Percentiles rank a stretch among this genome's conserved stretches.
Evolutionary conservation across 2,113 vertebrate species (phyloP).

Genomic region (Ramphastos sulfuratus): DNA sequence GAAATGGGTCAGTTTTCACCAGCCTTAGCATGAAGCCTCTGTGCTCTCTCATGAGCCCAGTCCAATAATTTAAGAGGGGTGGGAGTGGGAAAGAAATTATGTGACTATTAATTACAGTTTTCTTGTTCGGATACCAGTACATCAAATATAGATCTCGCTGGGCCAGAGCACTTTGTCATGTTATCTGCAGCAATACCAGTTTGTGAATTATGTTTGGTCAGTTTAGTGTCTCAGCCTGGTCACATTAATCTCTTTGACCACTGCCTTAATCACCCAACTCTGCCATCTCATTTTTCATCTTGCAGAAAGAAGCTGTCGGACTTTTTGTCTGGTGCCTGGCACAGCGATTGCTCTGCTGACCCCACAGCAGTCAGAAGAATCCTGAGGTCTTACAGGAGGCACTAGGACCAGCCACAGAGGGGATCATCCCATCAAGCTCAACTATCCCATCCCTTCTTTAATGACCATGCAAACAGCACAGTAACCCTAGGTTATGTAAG

Average conservation of each 20-base stretch:
- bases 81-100: neutral
- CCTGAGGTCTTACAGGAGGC: neutral
- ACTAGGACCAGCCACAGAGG: neutral
- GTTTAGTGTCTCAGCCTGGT: neutral
- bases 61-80: slow-evolving; percentile 9
- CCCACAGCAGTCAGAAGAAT: neutral
- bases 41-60: neutral
- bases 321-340: neutral
- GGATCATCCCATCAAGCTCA: neutral
- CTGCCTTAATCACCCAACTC: slow-evolving; percentile 26
- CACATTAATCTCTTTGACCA: slow-evolving; percentile 36
- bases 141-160: slow-evolving; percentile 22
- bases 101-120: slow-evolving; percentile 25
- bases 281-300: slow-evolving; percentile 18
- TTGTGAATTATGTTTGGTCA: slow-evolving; percentile 29
- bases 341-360: neutral
- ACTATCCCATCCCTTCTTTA: neutral
- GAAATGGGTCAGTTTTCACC: slow-evolving; percentile 15
- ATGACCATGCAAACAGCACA: neutral
- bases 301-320: slow-evolving; percentile 8
- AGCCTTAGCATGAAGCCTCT: neutral
- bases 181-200: neutral
- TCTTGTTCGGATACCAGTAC: neutral
- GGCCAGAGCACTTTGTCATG: neutral
- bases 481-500: neutral